These are phyloP conservation scores for Epinephelus malabaricus DNA, from an alignment of 2,797 vertebrate genomes.

Conservation along the genomic window DNA sequence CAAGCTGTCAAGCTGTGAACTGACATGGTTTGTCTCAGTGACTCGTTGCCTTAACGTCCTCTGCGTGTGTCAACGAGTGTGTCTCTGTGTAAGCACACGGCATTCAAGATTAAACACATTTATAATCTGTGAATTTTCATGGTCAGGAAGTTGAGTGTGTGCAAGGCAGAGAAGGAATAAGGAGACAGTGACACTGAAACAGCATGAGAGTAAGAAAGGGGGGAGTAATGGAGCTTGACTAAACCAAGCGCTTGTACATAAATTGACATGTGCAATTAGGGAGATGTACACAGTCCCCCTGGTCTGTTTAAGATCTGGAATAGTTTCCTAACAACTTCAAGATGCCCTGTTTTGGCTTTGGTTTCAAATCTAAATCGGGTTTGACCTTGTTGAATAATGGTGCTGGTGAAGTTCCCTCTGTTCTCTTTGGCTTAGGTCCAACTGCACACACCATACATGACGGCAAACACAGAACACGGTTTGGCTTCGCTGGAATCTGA, in stretches of 20 bases:
- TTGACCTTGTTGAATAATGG: slow-evolving; percentile 82
- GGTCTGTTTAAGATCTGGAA: slow-evolving; percentile 84
- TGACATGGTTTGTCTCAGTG: slow-evolving; percentile 73
- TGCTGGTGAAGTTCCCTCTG: slow-evolving; percentile 70
- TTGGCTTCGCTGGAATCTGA: slow-evolving; percentile 58
- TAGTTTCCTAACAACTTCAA: slow-evolving; percentile 86
- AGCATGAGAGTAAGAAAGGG: slow-evolving; percentile 35
- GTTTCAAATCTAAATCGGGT: slow-evolving; percentile 77
- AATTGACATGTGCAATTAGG: slow-evolving; percentile 85
- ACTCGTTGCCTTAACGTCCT: slow-evolving; percentile 9
- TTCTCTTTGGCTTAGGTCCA: slow-evolving; percentile 71
- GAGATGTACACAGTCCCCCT: slow-evolving; percentile 82
- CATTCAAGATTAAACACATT: slow-evolving; percentile 13
- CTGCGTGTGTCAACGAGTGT: slow-evolving; percentile 5
- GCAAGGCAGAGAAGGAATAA: slow-evolving; percentile 23
- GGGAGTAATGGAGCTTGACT: slow-evolving; percentile 76
- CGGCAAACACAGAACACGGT: slow-evolving; percentile 45
- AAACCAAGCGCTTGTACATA: slow-evolving; percentile 81
- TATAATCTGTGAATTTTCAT: slow-evolving; percentile 28
- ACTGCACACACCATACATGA: slow-evolving; percentile 48
- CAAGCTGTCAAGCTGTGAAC: slow-evolving; percentile 78
- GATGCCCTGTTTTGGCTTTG: slow-evolving; percentile 83
- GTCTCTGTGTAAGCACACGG: slow-evolving; percentile 31
- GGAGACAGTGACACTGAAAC: slow-evolving; percentile 34
- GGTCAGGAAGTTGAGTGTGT: slow-evolving; percentile 23